phyloP scores from a whole-genome alignment of 2,113 vertebrate genomes.

The Microcebus murinus region DNA sequence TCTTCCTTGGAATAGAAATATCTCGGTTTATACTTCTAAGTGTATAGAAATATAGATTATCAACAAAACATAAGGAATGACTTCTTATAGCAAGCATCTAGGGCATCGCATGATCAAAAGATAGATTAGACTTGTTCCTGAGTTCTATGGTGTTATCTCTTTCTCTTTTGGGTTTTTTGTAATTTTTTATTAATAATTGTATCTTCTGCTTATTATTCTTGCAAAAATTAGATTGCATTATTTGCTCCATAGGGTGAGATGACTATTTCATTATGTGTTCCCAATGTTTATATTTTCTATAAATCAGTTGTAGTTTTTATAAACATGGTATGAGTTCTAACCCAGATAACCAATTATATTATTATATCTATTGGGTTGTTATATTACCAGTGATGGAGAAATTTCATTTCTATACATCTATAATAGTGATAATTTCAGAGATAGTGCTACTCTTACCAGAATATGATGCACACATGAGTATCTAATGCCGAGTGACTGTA shows the following conservation, averaged over 20 bases:
- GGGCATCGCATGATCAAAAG: neutral
- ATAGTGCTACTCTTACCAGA: neutral
- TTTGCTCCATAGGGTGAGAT: neutral
- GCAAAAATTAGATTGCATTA: neutral
- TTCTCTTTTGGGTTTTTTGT: neutral
- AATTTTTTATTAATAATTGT: neutral
- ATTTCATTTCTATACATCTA: neutral
- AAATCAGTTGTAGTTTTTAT: neutral
- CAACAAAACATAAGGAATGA: neutral
- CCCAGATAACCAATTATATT: neutral
- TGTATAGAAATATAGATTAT: neutral
- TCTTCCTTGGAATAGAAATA: neutral
- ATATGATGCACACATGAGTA: neutral
- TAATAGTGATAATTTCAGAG: slow-evolving; percentile 10
- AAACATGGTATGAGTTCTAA: neutral
- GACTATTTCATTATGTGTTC: neutral
- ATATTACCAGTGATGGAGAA: neutral
- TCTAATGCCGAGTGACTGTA: neutral
- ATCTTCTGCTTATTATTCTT: neutral
- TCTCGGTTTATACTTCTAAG: neutral
- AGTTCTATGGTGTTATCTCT: neutral
- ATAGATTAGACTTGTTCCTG: neutral
- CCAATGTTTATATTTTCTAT: neutral
- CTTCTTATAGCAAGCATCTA: neutral
- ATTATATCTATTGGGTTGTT: neutral